phyloP scores from a whole-genome alignment of 2,888 invertebrate species.

The Mechanitis messenoides region DNA sequence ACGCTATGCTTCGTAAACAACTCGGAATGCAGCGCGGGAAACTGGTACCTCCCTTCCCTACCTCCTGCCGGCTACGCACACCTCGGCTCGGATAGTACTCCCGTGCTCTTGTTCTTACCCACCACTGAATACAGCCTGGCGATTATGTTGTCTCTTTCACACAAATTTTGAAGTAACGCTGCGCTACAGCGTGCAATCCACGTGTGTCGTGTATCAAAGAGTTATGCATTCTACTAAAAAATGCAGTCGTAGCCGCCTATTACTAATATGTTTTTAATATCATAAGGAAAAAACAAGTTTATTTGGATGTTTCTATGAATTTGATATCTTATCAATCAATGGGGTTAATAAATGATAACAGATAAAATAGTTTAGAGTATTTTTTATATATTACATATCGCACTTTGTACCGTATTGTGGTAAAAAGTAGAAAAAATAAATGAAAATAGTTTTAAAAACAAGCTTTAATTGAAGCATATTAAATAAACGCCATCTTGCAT shows the following conservation, averaged over 20 bases:
- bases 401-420: too few species aligned
- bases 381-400: too few species aligned
- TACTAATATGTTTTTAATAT: not conserved
- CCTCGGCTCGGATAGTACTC: slow-evolving; percentile 23
- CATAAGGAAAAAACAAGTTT: not conserved
- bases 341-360: too few species aligned
- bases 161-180: slow-evolving; percentile 20
- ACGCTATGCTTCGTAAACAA: slow-evolving; percentile 61
- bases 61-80: slow-evolving; percentile 37
- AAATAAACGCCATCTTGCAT: too few species aligned
- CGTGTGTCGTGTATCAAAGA: slow-evolving; percentile 30
- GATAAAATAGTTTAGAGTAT: too few species aligned
- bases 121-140: not conserved
- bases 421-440: too few species aligned
- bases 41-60: slow-evolving; percentile 45
- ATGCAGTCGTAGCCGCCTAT: slow-evolving; percentile 4
- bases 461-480: too few species aligned
- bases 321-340: not conserved
- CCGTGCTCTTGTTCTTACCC: slow-evolving; percentile 25
- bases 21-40: slow-evolving; percentile 60
- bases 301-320: not conserved
- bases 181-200: slow-evolving; percentile 31
- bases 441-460: too few species aligned
- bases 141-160: slow-evolving; percentile 26
- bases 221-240: slow-evolving; percentile 12